Conservation (phyloP, 2,888 invertebrate species). For the Synergus japonicus region DNA sequence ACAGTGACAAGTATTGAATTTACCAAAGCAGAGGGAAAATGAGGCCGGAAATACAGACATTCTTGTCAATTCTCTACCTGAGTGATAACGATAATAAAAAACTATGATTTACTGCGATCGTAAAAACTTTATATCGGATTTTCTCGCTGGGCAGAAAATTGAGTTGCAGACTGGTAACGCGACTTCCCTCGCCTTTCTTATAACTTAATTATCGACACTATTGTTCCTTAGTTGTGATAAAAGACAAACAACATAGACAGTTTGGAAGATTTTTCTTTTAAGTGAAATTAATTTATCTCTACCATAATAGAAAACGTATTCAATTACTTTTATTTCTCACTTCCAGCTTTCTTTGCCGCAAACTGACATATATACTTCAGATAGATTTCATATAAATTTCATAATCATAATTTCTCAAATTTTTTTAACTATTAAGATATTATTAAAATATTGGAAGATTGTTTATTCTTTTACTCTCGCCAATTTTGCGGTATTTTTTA, state of each 20-base stretch:
- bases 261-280: not conserved
- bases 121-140: constrained; percentile 17
- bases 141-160: not conserved
- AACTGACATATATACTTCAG: too few species aligned
- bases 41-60: not conserved
- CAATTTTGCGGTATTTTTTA: not conserved
- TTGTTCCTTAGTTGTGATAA: not conserved
- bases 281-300: not conserved
- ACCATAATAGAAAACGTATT: not conserved
- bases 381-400: too few species aligned
- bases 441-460: too few species aligned
- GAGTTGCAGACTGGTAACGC: not conserved
- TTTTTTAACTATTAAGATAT: too few species aligned
- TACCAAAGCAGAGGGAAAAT: constrained; percentile 31
- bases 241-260: constrained; percentile 5
- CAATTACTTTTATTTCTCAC: not conserved
- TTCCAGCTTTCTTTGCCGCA: not conserved
- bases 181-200: not conserved
- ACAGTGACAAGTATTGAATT: constrained; percentile 38
- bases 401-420: too few species aligned
- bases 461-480: not conserved
- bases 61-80: not conserved
- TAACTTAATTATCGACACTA: constrained; percentile 1
- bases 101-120: not conserved
- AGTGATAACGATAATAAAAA: not conserved